phyloP scores from a whole-genome alignment of 1,140 invertebrate genomes.

The Drosophila funebris region DNA sequence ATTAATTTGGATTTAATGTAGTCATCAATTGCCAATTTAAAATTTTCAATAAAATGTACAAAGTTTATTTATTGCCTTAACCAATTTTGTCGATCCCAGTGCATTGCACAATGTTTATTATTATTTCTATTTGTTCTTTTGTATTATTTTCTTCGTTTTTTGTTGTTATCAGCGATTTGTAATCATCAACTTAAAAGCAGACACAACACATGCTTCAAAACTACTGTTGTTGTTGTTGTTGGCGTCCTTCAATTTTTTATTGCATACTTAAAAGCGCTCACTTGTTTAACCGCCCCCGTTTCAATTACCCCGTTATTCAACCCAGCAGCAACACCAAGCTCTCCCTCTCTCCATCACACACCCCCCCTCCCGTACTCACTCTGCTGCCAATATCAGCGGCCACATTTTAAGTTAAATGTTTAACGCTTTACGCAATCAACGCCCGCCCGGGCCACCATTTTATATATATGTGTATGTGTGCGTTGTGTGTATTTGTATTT shows the following conservation, averaged over 20 bases:
- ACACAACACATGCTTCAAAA: neutral
- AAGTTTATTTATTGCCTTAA: neutral
- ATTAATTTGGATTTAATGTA: neutral
- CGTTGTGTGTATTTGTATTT: slow-evolving; percentile 12
- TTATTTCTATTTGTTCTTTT: neutral
- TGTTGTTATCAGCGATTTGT: slow-evolving; percentile 25
- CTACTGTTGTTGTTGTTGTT: slow-evolving; percentile 19
- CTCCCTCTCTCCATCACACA: neutral
- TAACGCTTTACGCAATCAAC: slow-evolving; percentile 61
- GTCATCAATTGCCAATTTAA: neutral
- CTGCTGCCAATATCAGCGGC: neutral
- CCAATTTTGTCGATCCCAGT: neutral
- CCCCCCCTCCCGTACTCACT: neutral
- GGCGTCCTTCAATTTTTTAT: slow-evolving; percentile 48
- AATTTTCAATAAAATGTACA: neutral
- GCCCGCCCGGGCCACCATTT: slow-evolving; percentile 37
- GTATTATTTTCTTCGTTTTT: neutral
- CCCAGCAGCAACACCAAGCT: neutral
- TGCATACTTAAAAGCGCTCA: slow-evolving; percentile 55
- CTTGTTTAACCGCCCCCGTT: neutral
- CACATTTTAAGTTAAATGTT: slow-evolving; percentile 32
- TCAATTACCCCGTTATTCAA: slow-evolving; percentile 10
- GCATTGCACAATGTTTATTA: neutral
- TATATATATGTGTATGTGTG: neutral
- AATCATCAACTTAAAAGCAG: slow-evolving; percentile 25